phyloP scores from a whole-genome alignment of 2,888 invertebrate genomes.

The Camptogramma bilineatum region DNA sequence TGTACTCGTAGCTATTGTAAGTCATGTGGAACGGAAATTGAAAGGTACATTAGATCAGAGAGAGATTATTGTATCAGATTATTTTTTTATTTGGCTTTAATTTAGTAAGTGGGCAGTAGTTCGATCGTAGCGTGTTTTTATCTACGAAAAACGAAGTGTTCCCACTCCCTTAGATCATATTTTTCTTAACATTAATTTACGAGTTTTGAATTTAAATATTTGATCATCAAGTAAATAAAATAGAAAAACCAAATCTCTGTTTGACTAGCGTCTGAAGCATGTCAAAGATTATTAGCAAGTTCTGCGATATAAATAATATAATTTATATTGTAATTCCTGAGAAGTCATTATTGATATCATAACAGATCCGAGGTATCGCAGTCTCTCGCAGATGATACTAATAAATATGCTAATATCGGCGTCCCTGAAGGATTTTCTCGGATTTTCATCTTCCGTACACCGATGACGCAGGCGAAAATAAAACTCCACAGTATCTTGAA shows the following conservation, averaged over 20 bases:
- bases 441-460: constrained; percentile 74
- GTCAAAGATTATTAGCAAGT: neutral
- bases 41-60: no score
- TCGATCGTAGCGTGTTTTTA: no score
- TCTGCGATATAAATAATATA: neutral
- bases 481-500: constrained; percentile 64
- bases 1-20: no score
- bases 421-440: constrained; percentile 78
- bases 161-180: no score
- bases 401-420: constrained; percentile 79
- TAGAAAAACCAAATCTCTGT: neutral
- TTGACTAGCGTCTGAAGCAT: neutral
- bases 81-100: no score
- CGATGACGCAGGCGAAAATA: constrained; percentile 74
- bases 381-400: constrained; percentile 69
- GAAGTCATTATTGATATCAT: constrained; percentile 71
- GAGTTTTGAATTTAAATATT: neutral
- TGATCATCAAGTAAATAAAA: neutral
- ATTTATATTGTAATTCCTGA: constrained; percentile 50
- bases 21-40: no score
- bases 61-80: no score
- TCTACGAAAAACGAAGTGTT: no score
- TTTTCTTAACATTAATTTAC: neutral
- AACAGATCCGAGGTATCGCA: constrained; percentile 62
- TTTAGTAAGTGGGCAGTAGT: no score